These are phyloP conservation scores for Caenorhabditis sp. DNA, from an alignment of 2,888 invertebrate species.

Conservation along the genomic window DNA sequence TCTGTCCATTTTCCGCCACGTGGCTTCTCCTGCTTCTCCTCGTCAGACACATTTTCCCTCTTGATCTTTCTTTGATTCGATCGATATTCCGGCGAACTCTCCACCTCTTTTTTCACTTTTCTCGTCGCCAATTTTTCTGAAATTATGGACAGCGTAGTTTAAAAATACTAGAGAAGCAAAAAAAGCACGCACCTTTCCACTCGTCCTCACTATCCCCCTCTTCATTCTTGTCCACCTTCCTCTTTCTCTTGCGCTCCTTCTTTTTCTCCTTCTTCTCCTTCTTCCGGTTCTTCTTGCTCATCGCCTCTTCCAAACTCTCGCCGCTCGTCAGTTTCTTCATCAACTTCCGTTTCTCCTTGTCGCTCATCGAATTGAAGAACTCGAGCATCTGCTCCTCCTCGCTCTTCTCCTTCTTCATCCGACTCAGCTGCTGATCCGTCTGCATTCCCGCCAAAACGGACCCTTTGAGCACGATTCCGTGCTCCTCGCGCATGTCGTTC, in stretches of 20 bases:
- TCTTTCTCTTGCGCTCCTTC: conserved; percentile 13
- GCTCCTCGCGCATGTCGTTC: conserved; percentile 77
- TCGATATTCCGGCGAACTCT: conserved; percentile 16
- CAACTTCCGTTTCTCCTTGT: conserved; percentile 72
- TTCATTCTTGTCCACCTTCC: conserved; percentile 8
- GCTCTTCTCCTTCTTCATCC: conserved; percentile 55
- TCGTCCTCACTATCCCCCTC: conserved; percentile 45
- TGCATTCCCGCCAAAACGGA: conserved; percentile 59
- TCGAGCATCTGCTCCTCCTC: conserved; percentile 62
- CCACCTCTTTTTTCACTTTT: conserved; percentile 21
- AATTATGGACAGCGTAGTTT: not conserved
- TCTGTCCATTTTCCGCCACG: not conserved
- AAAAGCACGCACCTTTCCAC: conserved; percentile 11
- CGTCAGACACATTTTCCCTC: conserved; percentile 14
- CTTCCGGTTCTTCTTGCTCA: conserved; percentile 27
- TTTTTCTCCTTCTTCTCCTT: conserved; percentile 41
- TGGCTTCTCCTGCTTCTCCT: not conserved
- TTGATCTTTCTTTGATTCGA: conserved; percentile 13
- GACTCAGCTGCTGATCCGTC: conserved; percentile 57
- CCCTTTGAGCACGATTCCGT: conserved; percentile 72
- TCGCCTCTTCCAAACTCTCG: conserved; percentile 39
- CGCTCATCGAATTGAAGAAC: conserved; percentile 66
- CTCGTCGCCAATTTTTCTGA: not conserved
- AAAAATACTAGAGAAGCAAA: not conserved
- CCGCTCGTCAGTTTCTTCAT: conserved; percentile 63